These are phyloP conservation scores for Leptopilina myrica DNA, from an alignment of 2,888 invertebrate genomes.

Conservation along the genomic window DNA sequence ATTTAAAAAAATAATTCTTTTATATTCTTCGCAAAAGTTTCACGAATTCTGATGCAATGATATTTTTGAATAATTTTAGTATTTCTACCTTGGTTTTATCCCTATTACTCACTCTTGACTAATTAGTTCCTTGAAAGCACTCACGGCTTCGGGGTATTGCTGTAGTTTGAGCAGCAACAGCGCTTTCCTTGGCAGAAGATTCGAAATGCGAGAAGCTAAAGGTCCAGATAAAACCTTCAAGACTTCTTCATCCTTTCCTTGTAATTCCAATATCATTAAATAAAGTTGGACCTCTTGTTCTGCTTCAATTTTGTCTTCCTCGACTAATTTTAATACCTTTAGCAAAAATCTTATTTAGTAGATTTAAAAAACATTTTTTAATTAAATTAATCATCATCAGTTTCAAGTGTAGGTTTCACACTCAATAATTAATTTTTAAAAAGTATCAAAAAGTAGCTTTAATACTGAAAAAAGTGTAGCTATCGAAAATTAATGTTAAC, in stretches of 20 bases:
- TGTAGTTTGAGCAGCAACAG: conserved; percentile 85
- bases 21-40: no score
- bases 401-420: no score
- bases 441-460: no score
- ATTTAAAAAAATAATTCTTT: no score
- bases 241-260: conserved; percentile 89
- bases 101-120: conserved; percentile 82
- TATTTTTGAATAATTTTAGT: conserved; percentile 50
- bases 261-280: conserved; percentile 89
- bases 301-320: conserved; percentile 92
- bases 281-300: conserved; percentile 96
- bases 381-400: no score
- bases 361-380: neutral
- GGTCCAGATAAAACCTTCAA: conserved; percentile 89
- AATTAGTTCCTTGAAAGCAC: conserved; percentile 85
- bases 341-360: conserved; percentile 25
- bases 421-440: no score
- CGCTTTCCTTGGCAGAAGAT: conserved; percentile 82
- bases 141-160: conserved; percentile 86
- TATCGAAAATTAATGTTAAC: no score
- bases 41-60: no score
- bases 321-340: conserved; percentile 83
- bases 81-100: conserved; percentile 46
- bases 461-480: no score
- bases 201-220: conserved; percentile 75